Evolutionary conservation across 2,888 invertebrate genomes (phyloP).

Genomic region (Dasysyrphus tricinctus): DNA sequence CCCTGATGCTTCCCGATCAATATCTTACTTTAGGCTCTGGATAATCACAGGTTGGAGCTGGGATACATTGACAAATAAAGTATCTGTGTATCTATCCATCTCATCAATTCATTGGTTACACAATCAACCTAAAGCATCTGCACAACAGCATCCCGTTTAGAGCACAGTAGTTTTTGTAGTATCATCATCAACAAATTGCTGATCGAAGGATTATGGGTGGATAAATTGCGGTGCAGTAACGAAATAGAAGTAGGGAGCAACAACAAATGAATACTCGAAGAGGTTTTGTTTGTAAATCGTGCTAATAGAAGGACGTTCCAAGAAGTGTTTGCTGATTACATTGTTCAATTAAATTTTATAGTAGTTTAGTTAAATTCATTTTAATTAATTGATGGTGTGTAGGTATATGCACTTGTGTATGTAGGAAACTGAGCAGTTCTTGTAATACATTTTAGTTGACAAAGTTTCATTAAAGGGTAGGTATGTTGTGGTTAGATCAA

Average conservation of each 20-base stretch:
- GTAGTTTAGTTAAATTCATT: constrained; percentile 44
- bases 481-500: too few relatives aligned
- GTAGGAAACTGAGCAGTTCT: constrained; percentile 51
- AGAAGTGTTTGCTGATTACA: constrained; percentile 42
- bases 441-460: constrained; percentile 43
- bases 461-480: not conserved
- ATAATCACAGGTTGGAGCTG: constrained; percentile 4
- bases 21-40: constrained; percentile 4
- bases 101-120: constrained; percentile 70
- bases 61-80: constrained; percentile 69
- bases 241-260: not conserved
- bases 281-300: constrained; percentile 32
- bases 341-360: constrained; percentile 60
- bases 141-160: constrained; percentile 49
- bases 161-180: constrained; percentile 1
- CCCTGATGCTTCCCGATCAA: constrained; percentile 4
- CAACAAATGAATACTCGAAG: constrained; percentile 1
- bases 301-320: constrained; percentile 1
- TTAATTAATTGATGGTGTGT: constrained; percentile 53
- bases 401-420: constrained; percentile 42
- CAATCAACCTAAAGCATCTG: constrained; percentile 69
- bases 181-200: constrained; percentile 58
- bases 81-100: constrained; percentile 67
- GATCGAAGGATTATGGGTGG: constrained; percentile 69
- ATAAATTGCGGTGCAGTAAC: constrained; percentile 54